A percentile compares a stretch with the other conserved stretches of the same genome.
phyloP scores from a whole-genome alignment of 2,888 invertebrate genomes.

The Amphipyra tragopoginis region DNA sequence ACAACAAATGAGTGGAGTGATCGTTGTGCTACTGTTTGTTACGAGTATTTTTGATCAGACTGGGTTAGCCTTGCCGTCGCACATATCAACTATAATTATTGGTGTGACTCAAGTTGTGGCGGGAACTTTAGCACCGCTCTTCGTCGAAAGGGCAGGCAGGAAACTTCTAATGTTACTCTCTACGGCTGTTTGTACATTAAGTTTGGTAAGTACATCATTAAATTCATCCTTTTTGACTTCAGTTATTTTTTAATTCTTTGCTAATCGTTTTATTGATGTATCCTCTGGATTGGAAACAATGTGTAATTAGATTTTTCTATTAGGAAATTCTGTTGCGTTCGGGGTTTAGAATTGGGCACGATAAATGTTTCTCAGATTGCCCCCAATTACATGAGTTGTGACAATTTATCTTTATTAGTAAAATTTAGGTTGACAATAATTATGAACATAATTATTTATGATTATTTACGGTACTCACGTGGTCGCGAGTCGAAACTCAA shows the following conservation, averaged over 20 bases:
- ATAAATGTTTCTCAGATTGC: no score
- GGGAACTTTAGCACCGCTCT: conserved; percentile 65
- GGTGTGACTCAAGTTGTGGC: conserved; percentile 67
- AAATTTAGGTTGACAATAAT: no score
- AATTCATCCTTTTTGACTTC: not conserved
- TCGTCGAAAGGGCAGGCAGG: conserved; percentile 71
- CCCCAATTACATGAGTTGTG: no score
- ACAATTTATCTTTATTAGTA: no score
- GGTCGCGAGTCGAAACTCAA: no score
- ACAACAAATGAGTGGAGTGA: conserved; percentile 69
- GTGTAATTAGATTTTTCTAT: no score
- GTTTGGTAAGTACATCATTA: conserved; percentile 66
- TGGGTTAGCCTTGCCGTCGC: conserved; percentile 64
- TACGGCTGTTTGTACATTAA: conserved; percentile 63
- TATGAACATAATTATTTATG: no score
- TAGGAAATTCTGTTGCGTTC: no score
- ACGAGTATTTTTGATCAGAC: conserved; percentile 71
- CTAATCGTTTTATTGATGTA: not conserved
- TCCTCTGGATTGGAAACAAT: not conserved
- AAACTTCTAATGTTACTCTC: conserved; percentile 65
- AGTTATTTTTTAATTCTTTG: not conserved
- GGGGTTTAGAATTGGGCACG: no score
- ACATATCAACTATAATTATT: conserved; percentile 71
- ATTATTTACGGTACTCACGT: no score
- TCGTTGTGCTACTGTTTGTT: conserved; percentile 65